These are phyloP conservation scores for Atherinosoma microstoma DNA, from an alignment of 2,797 vertebrate species.

Conservation along the genomic window DNA sequence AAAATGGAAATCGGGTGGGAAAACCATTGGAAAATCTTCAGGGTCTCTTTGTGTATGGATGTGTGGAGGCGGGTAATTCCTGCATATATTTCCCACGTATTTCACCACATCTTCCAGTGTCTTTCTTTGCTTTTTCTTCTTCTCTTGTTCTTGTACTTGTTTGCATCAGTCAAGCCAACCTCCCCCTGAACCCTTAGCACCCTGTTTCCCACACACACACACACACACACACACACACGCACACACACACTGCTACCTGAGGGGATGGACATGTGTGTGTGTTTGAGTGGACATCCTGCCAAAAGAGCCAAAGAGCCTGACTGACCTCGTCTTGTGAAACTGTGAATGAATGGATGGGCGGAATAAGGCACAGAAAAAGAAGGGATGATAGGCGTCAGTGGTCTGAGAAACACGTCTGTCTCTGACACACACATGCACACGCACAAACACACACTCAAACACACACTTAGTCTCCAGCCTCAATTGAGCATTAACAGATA, in stretches of 20 bases:
- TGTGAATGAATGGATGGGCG: conserved; percentile 57
- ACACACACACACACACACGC: background rate
- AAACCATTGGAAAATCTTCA: conserved; percentile 19
- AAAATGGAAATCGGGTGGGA: conserved; percentile 12
- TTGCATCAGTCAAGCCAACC: conserved; percentile 54
- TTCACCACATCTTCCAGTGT: background rate
- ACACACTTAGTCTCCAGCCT: conserved; percentile 56
- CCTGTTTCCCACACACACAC: conserved; percentile 52
- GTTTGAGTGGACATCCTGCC: conserved; percentile 3
- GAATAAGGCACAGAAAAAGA: conserved; percentile 48
- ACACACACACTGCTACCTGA: conserved; percentile 36
- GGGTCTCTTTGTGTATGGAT: background rate
- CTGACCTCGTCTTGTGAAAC: conserved; percentile 63
- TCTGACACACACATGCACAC: conserved; percentile 29
- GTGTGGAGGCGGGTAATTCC: background rate
- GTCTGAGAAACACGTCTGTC: conserved; percentile 69
- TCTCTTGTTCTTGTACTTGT: conserved; percentile 11
- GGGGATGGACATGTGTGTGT: conserved; percentile 29
- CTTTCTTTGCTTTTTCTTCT: background rate
- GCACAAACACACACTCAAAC: conserved; percentile 38
- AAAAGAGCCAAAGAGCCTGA: conserved; percentile 39
- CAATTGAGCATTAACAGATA: conserved; percentile 71
- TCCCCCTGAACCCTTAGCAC: conserved; percentile 47
- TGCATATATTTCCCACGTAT: background rate
- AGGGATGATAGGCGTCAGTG: conserved; percentile 63